Base-by-base conservation (phyloP, 2,113 vertebrate species). In the Irena cyanogastra region DNA sequence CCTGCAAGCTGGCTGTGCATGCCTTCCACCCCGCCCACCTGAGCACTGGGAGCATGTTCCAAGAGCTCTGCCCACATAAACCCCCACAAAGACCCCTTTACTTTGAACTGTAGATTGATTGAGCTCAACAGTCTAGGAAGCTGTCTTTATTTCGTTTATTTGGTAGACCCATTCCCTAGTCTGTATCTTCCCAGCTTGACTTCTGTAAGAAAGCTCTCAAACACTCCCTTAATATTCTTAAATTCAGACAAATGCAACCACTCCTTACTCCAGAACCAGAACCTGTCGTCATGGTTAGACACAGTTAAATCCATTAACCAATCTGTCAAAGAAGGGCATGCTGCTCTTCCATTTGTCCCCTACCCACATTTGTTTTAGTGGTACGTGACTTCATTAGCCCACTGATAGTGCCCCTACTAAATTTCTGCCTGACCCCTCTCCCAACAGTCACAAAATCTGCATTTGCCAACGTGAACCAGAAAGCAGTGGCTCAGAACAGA, bases 401-500 rank as follows among this genome's bases (percentile, higher is more conserved):
- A 71, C 39, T 42, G 10, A 56, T 2, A 49, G 10, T 5, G 13
- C 13, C 7, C 6, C 54, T 27, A 63, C 16, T 35, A 77, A 72
- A 82, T 21, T 44, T 71, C 24, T 56, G 14, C 30, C 35, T 2
- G 0, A 12, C 1, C 12, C 4, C 18, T 15, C 37, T 85, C 26
- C 47, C 56, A 84, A 63, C 7, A 35, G 35, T 28, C 54, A 61
- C 16, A 63, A n/a, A 71, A 74, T 59, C 45, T 63, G 1, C 19
- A 54, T 33, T 42, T 87, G 26, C 56, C 79, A 74, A 78, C 3
- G 17, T 9, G 31, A 70, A 81, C 20, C 20, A 60, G 39, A 89
- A 93, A 89, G 70, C 60, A 70, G 52, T 33, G 49, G 17, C 35
- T 93, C 39, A 42, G 22, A 82, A 77, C 20, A 87, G 53, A 94